phyloP scores from a whole-genome alignment of 2,113 vertebrate genomes.

The Pomatorhinus ruficollis region DNA sequence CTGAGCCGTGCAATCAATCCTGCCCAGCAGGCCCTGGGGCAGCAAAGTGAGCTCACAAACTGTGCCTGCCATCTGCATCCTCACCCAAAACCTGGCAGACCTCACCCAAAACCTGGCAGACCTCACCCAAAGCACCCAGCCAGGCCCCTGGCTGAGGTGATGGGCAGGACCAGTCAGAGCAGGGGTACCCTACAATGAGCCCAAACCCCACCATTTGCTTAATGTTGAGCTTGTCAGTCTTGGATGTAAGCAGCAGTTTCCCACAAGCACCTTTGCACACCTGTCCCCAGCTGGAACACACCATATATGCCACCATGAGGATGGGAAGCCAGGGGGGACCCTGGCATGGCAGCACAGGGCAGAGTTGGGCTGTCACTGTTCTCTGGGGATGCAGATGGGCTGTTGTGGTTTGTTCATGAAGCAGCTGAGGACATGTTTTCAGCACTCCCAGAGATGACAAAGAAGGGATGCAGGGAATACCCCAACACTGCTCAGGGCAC shows the following conservation, averaged over 20 bases:
- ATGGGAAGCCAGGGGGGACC: neutral
- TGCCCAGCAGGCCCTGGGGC: neutral
- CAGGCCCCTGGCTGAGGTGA: neutral
- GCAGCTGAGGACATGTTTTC: neutral
- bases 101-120: neutral
- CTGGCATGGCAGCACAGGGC: neutral
- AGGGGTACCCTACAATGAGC: neutral
- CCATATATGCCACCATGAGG: accelerated
- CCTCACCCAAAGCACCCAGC: neutral
- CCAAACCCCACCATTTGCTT: neutral
- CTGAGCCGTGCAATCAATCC: slow-evolving; percentile 37
- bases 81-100: neutral
- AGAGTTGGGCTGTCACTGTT: neutral
- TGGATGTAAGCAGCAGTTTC: neutral
- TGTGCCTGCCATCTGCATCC: neutral
- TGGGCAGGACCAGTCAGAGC: accelerated
- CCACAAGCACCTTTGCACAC: neutral
- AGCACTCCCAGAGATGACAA: neutral
- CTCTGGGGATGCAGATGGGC: neutral
- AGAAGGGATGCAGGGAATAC: neutral
- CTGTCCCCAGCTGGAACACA: neutral
- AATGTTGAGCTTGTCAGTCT: neutral
- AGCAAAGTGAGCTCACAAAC: slow-evolving; percentile 7
- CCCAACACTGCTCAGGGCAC: accelerated
- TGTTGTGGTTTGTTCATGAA: neutral